Base-by-base conservation (phyloP, 2,113 vertebrate genomes). In the Probosciger aterrimus region DNA sequence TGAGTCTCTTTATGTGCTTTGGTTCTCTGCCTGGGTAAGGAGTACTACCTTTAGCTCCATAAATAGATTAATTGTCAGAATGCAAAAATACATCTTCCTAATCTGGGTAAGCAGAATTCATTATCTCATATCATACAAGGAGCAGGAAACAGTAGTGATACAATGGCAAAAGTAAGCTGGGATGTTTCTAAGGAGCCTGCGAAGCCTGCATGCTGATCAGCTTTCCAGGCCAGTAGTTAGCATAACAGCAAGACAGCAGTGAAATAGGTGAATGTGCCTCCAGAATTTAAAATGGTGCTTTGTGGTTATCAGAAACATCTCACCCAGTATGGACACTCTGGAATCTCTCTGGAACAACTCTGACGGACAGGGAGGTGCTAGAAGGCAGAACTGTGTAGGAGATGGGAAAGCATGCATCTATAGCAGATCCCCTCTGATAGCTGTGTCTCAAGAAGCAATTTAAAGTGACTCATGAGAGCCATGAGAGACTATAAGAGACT, bases 21-120 rank as follows among this genome's bases (percentile, higher is more conserved):
- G 79, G 23, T 77, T 88, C 71, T 81, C 49, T 89, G 53, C 33
- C 75, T 82, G 71, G 14, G 39, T 88, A 78, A 65, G 75, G 39
- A 96, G 55, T 9, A 60, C 68, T 74, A 64, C 73, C 75, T 8
- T 86, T 86, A 94, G 55, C 43, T 71, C 39, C 55, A 63, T 83
- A 91, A 90, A 74, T 78, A 85, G 83, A 22, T 77, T 78, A 92
- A 93, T 75, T 95, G 33, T 93, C 79, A 71, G 88, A 88, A 83
- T 47, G 82, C 17, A 81, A 86, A 92, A 90, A 64, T 90, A 81
- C 64, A 63, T 77, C 59, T 77, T 74, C 35, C 43, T 90, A 86
- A 95, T 81, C 67, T 76, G 73, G 14, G 62, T 79, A 81, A 90
- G 75, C 35, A 94, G 64, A 94, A 84, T 84, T 94, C 52, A 78